Evolutionary conservation across 2,113 vertebrate genomes (phyloP).

Genomic region (Lophochroa leadbeateri): DNA sequence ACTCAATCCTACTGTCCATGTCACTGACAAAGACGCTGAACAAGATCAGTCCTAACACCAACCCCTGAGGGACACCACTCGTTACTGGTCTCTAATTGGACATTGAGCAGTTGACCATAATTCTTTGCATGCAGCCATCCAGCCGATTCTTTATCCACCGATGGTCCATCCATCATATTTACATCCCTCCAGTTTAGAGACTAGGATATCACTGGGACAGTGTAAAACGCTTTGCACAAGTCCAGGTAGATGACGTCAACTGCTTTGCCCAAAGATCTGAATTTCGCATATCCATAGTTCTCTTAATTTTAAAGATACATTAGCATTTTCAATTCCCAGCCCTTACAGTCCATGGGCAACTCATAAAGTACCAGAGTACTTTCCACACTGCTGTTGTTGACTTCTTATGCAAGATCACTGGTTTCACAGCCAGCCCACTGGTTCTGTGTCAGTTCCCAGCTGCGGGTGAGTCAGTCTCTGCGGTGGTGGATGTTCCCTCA

Average conservation of each 20-base stretch:
- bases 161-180: background rate
- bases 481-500: background rate
- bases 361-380: background rate
- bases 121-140: background rate
- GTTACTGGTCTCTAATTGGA: background rate
- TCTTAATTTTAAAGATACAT: background rate
- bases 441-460: background rate
- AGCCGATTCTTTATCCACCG: background rate
- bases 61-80: background rate
- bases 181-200: background rate
- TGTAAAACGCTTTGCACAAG: background rate
- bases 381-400: background rate
- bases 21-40: background rate
- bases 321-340: background rate
- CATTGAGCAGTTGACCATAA: background rate
- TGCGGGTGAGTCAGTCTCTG: background rate
- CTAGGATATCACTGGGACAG: background rate
- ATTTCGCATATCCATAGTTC: background rate
- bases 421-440: background rate
- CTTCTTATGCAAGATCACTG: background rate
- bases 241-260: background rate
- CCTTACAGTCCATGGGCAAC: background rate
- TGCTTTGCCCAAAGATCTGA: background rate
- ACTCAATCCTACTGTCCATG: too few relatives aligned
- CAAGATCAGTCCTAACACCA: background rate